Percentiles rank a stretch among this genome's conserved stretches.
phyloP scores from a whole-genome alignment of 2,888 invertebrate genomes.

The Candidula unifasciata region DNA sequence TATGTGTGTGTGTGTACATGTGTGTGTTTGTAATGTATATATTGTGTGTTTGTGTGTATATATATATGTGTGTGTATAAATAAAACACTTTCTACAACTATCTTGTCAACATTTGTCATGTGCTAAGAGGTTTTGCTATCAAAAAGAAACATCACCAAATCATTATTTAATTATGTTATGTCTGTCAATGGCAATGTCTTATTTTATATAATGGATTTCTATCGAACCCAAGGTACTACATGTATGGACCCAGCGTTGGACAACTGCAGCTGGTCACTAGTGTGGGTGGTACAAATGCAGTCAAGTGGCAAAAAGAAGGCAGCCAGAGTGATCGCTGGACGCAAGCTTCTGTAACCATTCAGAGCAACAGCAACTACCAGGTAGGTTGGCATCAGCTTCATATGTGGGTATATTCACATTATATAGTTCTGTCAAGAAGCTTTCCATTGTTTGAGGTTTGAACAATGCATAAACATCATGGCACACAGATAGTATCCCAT shows the following conservation, averaged over 20 bases:
- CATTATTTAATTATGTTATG: too few species aligned
- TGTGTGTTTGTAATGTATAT: too few species aligned
- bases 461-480: too few species aligned
- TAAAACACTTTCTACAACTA: too few species aligned
- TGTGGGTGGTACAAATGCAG: slow-evolving; percentile 51
- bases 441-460: not conserved
- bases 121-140: too few species aligned
- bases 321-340: slow-evolving; percentile 71
- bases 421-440: not conserved
- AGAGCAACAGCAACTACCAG: slow-evolving; percentile 65
- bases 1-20: too few species aligned
- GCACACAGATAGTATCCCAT: too few species aligned
- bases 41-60: too few species aligned
- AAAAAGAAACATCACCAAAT: too few species aligned
- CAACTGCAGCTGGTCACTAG: slow-evolving; percentile 62
- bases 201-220: not conserved
- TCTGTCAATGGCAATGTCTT: not conserved
- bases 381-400: slow-evolving; percentile 45
- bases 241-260: slow-evolving; percentile 70
- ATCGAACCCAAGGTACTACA: slow-evolving; percentile 68
- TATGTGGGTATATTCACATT: not conserved
- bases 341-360: slow-evolving; percentile 63
- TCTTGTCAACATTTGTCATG: too few species aligned
- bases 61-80: too few species aligned
- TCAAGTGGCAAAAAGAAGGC: slow-evolving; percentile 63